Evolutionary conservation across 2,113 vertebrate species (phyloP).

Genomic region (Amia ocellicauda): DNA sequence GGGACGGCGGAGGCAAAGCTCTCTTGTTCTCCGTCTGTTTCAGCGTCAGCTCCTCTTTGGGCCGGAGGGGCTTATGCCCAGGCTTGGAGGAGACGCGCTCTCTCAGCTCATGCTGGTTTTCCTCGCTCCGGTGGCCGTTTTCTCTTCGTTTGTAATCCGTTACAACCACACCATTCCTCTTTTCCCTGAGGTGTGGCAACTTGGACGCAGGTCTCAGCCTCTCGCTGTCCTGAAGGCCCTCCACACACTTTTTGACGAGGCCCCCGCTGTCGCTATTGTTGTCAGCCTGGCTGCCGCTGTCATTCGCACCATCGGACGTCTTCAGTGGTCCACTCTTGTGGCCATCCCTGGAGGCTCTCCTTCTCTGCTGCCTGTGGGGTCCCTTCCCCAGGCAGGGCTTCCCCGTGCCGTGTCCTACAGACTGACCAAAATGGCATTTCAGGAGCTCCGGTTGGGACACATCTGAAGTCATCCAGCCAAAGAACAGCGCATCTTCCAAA

Average conservation of each 20-base stretch:
- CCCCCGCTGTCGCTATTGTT: conserved; percentile 23
- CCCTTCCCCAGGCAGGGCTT: conserved; percentile 67
- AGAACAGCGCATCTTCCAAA: conserved; percentile 69
- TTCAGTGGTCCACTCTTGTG: conserved; percentile 54
- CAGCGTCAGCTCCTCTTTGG: conserved; percentile 53
- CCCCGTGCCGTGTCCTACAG: conserved; percentile 59
- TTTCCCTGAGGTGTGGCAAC: not conserved
- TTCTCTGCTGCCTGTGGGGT: conserved; percentile 46
- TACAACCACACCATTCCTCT: conserved; percentile 32
- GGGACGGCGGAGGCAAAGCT: conserved; percentile 40
- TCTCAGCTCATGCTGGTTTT: conserved; percentile 54
- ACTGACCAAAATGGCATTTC: conserved; percentile 61
- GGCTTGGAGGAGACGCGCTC: conserved; percentile 62
- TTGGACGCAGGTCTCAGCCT: conserved; percentile 9
- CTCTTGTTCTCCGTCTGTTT: conserved; percentile 56
- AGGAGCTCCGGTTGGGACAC: conserved; percentile 68
- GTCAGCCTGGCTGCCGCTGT: conserved; percentile 23
- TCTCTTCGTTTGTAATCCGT: conserved; percentile 64
- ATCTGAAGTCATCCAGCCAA: conserved; percentile 62
- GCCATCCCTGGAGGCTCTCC: conserved; percentile 21
- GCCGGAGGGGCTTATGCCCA: conserved; percentile 62
- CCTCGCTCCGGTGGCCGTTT: conserved; percentile 51
- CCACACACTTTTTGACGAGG: not conserved
- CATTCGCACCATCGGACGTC: conserved; percentile 36
- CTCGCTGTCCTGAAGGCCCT: not conserved